Evolutionary conservation across 2,113 vertebrate species (phyloP).

Genomic region (Atlantisia rogersi): DNA sequence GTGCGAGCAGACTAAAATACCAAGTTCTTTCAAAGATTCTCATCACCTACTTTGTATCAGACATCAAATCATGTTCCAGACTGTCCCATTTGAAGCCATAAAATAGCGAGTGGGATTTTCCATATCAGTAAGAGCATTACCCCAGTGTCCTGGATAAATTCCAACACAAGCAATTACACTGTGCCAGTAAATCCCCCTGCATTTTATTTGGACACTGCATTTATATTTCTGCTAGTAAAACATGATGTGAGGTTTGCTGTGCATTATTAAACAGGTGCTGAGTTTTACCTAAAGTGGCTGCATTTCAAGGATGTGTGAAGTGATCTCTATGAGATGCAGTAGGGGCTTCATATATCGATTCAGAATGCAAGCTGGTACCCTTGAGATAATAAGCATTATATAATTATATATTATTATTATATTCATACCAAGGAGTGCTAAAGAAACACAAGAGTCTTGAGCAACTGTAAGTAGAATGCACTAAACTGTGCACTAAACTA

Average conservation of each 20-base stretch:
- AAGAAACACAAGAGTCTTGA: neutral
- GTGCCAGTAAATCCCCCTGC: constrained; percentile 21
- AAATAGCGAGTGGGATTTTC: constrained; percentile 13
- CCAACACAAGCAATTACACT: constrained; percentile 38
- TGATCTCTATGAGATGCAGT: neutral
- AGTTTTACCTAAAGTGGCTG: neutral
- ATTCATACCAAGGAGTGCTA: neutral
- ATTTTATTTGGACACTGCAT: neutral
- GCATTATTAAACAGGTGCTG: neutral
- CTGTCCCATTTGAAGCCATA: neutral
- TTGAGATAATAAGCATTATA: neutral
- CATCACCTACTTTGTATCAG: neutral
- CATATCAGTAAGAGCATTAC: neutral
- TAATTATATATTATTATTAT: neutral
- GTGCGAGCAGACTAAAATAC: neutral
- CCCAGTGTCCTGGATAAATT: neutral
- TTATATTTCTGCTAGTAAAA: constrained; percentile 22
- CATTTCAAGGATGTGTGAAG: neutral
- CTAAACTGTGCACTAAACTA: neutral
- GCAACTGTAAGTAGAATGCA: neutral
- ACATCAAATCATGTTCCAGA: neutral
- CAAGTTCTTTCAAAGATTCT: neutral
- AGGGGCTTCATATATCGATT: neutral
- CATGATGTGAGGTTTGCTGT: neutral
- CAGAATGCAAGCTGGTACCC: neutral